Percentiles rank a stretch among this genome's conserved stretches.
Evolutionary conservation across 2,113 vertebrate genomes (phyloP).

Genomic region (Clarias gariepinus): DNA sequence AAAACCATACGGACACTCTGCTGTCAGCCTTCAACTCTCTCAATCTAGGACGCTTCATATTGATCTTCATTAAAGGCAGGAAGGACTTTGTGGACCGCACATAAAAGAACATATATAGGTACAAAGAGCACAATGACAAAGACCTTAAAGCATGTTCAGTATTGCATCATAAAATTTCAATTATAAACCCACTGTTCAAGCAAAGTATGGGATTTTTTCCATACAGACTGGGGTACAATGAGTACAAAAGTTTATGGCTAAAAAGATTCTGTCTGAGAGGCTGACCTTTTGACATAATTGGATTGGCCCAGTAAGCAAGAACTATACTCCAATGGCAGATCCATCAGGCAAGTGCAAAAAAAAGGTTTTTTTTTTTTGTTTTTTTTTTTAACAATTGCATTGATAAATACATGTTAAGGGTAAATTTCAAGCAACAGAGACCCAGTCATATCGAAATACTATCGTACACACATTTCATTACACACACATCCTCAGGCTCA

Average conservation of each 20-base stretch:
- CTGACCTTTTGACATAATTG: slow-evolving; percentile 21
- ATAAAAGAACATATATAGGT: neutral
- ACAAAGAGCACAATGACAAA: neutral
- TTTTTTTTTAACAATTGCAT: neutral
- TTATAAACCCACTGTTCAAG: slow-evolving; percentile 4
- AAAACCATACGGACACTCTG: slow-evolving; percentile 13
- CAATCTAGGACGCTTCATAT: slow-evolving; percentile 15
- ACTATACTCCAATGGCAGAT: neutral
- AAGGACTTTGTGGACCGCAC: neutral
- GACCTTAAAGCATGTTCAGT: neutral
- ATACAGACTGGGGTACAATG: neutral
- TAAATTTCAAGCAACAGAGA: neutral
- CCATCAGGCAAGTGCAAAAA: slow-evolving; percentile 5
- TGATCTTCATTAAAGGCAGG: slow-evolving; percentile 24
- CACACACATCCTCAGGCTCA: slow-evolving; percentile 3
- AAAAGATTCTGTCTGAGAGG: neutral
- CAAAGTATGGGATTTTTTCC: neutral
- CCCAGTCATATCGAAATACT: neutral
- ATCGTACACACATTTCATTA: neutral
- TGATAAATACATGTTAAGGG: neutral
- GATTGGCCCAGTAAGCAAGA: neutral
- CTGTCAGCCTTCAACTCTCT: slow-evolving; percentile 14
- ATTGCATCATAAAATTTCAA: neutral
- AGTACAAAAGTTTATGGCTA: neutral
- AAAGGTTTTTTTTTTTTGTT: too few species aligned